Conservation (phyloP, 2,797 vertebrate species). For the Botia kubotai region DNA sequence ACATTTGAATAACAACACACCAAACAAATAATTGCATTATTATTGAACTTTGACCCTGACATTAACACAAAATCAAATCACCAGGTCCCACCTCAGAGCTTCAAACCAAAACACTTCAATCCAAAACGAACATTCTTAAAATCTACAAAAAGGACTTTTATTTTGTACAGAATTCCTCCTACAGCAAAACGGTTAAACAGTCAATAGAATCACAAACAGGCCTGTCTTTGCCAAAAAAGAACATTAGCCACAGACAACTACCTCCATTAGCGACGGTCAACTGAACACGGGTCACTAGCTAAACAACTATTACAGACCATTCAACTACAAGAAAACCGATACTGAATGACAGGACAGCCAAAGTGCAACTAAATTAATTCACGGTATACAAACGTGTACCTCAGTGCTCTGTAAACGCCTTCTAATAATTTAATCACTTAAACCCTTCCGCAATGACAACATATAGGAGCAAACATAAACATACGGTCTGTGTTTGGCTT, state of each 20-base stretch:
- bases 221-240: conserved; percentile 51
- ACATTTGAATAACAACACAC: background rate
- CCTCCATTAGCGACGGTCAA: conserved; percentile 60
- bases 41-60: background rate
- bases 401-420: background rate
- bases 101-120: background rate
- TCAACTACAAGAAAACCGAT: conserved; percentile 18
- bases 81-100: background rate
- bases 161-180: conserved; percentile 3
- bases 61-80: background rate
- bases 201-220: conserved; percentile 45
- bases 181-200: conserved; percentile 15
- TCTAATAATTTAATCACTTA: background rate
- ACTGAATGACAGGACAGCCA: background rate
- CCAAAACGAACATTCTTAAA: background rate
- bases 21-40: background rate
- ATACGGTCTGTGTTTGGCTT: conserved; percentile 28
- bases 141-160: conserved; percentile 12
- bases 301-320: conserved; percentile 54
- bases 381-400: background rate
- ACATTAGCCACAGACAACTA: conserved; percentile 65
- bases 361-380: background rate
- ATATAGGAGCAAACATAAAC: conserved; percentile 15
- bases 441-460: conserved; percentile 1
- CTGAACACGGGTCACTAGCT: conserved; percentile 55